Conservation (phyloP, 2,888 invertebrate genomes). For the Villa cingulata region DNA sequence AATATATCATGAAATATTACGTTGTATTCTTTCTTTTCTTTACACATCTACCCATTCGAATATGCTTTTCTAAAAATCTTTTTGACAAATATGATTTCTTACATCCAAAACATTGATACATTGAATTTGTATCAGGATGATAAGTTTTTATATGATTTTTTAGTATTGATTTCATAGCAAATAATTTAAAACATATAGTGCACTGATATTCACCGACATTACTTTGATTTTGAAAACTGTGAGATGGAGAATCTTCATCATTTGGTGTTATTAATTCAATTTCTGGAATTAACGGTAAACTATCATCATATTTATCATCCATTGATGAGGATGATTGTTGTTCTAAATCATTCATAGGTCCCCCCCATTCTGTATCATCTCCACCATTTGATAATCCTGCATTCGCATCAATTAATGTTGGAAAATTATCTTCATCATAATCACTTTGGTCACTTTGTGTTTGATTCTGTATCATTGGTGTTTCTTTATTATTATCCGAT, state of each 20-base stretch:
- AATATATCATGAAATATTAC: slow-evolving; percentile 17
- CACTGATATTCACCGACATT: slow-evolving; percentile 23
- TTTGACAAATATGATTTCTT: slow-evolving; percentile 35
- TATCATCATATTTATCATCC: slow-evolving; percentile 20
- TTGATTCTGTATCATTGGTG: slow-evolving; percentile 13
- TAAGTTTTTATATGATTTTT: slow-evolving; percentile 30
- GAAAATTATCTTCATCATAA: neutral
- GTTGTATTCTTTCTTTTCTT: slow-evolving; percentile 34
- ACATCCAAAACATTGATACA: slow-evolving; percentile 33
- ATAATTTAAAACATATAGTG: slow-evolving; percentile 29
- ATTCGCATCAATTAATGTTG: neutral
- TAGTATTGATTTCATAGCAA: slow-evolving; percentile 24
- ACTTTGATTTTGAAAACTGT: too few species aligned
- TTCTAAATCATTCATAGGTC: neutral
- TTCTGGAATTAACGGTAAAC: slow-evolving; percentile 33
- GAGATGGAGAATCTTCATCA: slow-evolving; percentile 27
- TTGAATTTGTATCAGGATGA: slow-evolving; percentile 30
- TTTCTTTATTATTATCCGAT: slow-evolving; percentile 4
- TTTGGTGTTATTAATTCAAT: slow-evolving; percentile 31
- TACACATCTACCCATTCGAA: slow-evolving; percentile 33
- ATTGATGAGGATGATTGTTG: neutral
- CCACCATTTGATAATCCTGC: neutral
- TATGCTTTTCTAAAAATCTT: slow-evolving; percentile 33
- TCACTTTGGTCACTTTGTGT: slow-evolving; percentile 16
- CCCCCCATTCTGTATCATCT: neutral